Percentiles rank a stretch among this genome's conserved stretches.
Conservation (phyloP, 2,113 vertebrate species). For the Poeciliopsis occidentalis region DNA sequence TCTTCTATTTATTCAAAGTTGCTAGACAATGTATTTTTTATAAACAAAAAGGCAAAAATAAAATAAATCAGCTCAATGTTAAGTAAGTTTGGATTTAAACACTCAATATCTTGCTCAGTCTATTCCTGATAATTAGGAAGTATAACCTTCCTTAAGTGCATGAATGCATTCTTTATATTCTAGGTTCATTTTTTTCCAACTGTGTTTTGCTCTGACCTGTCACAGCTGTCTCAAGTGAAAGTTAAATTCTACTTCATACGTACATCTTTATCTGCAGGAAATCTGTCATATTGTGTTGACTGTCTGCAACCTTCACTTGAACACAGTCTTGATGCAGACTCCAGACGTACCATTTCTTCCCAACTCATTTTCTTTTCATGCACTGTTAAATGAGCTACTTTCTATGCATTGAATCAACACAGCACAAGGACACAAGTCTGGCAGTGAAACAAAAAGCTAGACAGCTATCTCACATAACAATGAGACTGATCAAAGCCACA, state of each 20-base stretch:
- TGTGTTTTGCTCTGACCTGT: background rate
- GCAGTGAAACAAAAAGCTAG: constrained; percentile 53
- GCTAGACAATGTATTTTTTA: constrained; percentile 25
- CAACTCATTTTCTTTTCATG: constrained; percentile 31
- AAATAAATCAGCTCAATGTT: background rate
- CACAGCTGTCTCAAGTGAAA: background rate
- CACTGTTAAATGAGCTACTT: constrained; percentile 56
- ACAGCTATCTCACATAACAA: constrained; percentile 33
- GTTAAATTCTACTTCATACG: background rate
- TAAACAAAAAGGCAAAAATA: constrained; percentile 18
- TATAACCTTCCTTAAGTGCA: background rate
- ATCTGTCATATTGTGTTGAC: constrained; percentile 27
- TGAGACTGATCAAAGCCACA: constrained; percentile 41
- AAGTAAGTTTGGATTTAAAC: background rate
- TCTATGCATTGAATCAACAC: constrained; percentile 55
- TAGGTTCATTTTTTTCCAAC: too few relatives aligned
- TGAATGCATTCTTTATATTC: background rate
- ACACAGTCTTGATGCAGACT: constrained; percentile 29
- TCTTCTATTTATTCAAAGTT: background rate
- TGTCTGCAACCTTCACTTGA: constrained; percentile 34
- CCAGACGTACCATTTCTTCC: constrained; percentile 48
- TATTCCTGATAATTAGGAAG: background rate
- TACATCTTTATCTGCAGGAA: constrained; percentile 1
- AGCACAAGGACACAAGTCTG: constrained; percentile 64
- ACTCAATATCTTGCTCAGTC: background rate